phyloP scores from a whole-genome alignment of 2,888 invertebrate genomes.

The Perizoma flavofasciatum region DNA sequence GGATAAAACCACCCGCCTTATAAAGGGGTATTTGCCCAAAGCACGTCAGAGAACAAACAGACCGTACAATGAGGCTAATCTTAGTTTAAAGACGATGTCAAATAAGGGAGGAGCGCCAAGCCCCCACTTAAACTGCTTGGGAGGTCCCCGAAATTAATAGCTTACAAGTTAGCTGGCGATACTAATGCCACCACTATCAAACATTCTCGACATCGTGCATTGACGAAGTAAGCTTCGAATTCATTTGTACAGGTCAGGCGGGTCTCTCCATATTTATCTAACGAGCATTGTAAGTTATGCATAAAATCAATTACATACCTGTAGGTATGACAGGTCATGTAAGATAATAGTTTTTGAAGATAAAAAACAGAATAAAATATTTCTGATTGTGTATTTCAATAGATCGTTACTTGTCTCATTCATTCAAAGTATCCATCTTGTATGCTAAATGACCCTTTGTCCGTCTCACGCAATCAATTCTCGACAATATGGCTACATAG shows the following conservation, averaged over 20 bases:
- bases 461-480: conserved; percentile 44
- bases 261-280: no score
- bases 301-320: conserved; percentile 45
- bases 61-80: conserved; percentile 49
- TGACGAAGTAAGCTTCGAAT: conserved; percentile 27
- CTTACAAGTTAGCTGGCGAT: conserved; percentile 55
- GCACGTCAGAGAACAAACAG: conserved; percentile 33
- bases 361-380: conserved; percentile 60
- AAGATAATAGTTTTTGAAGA: conserved; percentile 8
- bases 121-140: conserved; percentile 60
- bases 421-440: conserved; percentile 51
- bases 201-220: conserved; percentile 37
- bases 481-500: conserved; percentile 33
- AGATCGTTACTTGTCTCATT: conserved; percentile 62
- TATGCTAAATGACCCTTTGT: conserved; percentile 64
- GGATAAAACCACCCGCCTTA: conserved; percentile 36
- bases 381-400: conserved; percentile 61
- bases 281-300: no score
- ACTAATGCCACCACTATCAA: conserved; percentile 51
- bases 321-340: conserved; percentile 2
- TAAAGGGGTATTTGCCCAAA: conserved; percentile 48
- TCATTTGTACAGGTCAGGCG: not conserved
- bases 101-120: conserved; percentile 52
- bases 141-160: conserved; percentile 76
- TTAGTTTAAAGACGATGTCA: conserved; percentile 57